A percentile compares a stretch with the other conserved stretches of the same genome.
phyloP scores from a whole-genome alignment of 2,113 vertebrate genomes.

The Passer domesticus region DNA sequence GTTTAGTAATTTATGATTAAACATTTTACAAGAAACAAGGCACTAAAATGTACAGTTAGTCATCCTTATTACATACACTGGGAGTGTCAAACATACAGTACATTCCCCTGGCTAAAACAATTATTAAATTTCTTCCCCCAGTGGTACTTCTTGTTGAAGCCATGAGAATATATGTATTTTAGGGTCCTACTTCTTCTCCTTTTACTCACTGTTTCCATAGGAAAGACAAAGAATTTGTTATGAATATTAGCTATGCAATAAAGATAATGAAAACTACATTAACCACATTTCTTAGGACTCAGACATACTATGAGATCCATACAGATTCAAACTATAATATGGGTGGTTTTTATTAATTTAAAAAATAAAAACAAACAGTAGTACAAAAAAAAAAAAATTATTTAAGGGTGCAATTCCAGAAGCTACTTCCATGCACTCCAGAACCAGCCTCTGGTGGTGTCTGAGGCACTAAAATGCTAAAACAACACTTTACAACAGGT shows the following conservation, averaged over 20 bases:
- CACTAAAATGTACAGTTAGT: constrained; percentile 48
- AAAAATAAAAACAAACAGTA: not conserved
- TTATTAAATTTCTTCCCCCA: not conserved
- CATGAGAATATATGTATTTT: not conserved
- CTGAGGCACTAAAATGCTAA: constrained; percentile 1
- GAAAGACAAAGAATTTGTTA: not conserved
- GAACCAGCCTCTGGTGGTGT: not conserved
- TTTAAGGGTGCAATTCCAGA: not conserved
- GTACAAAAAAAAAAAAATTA: not conserved
- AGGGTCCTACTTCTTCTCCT: not conserved
- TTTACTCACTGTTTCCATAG: not conserved
- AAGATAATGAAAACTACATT: not conserved
- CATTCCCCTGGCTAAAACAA: not conserved
- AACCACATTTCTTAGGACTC: not conserved
- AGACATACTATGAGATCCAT: not conserved
- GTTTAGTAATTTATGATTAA: constrained; percentile 41
- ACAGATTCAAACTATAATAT: not conserved
- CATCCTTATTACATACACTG: not conserved
- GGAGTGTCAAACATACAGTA: not conserved
- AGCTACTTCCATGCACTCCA: not conserved
- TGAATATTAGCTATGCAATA: not conserved
- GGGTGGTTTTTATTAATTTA: not conserved
- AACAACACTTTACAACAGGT: not conserved
- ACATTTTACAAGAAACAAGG: constrained; percentile 53
- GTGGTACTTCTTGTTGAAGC: not conserved